A percentile compares a stretch with the other conserved stretches of the same genome.
Conservation (phyloP, 1,140 invertebrate species). For the Zelostemma sp. region DNA sequence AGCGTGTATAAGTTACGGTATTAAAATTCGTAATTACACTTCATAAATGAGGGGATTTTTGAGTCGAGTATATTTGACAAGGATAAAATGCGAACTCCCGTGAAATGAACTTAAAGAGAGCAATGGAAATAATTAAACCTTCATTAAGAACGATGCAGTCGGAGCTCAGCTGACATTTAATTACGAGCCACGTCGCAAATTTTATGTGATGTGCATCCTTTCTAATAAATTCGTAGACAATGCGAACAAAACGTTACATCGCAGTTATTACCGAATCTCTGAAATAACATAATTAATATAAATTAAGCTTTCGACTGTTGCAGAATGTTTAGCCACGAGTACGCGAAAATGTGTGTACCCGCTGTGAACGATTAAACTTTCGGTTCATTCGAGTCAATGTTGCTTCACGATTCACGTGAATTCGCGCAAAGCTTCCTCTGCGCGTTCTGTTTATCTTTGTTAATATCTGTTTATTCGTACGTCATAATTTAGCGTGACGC, state of each 20-base stretch:
- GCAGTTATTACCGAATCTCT: not conserved
- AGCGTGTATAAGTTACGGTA: not conserved
- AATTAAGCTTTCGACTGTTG: conserved; percentile 9
- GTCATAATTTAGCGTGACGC: too few species aligned
- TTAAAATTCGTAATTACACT: not conserved
- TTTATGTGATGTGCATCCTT: conserved; percentile 11
- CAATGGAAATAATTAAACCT: conserved; percentile 32
- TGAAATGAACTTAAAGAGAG: conserved; percentile 20
- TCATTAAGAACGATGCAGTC: conserved; percentile 22
- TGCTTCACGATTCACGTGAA: too few species aligned
- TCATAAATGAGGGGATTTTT: not conserved
- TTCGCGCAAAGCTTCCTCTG: too few species aligned
- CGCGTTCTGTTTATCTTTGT: too few species aligned
- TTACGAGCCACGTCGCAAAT: conserved; percentile 11
- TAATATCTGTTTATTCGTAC: too few species aligned
- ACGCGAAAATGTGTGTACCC: too few species aligned
- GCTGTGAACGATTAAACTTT: too few species aligned
- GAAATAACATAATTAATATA: conserved; percentile 15
- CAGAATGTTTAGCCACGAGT: not conserved
- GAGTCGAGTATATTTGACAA: not conserved
- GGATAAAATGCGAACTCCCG: conserved; percentile 6
- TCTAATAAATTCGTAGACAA: conserved; percentile 10
- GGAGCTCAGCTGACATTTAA: conserved; percentile 11
- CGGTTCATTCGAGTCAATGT: too few species aligned
- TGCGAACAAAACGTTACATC: not conserved